phyloP scores from a whole-genome alignment of 2,113 vertebrate species.

The rat (Rattus norvegicus) region DNA sequence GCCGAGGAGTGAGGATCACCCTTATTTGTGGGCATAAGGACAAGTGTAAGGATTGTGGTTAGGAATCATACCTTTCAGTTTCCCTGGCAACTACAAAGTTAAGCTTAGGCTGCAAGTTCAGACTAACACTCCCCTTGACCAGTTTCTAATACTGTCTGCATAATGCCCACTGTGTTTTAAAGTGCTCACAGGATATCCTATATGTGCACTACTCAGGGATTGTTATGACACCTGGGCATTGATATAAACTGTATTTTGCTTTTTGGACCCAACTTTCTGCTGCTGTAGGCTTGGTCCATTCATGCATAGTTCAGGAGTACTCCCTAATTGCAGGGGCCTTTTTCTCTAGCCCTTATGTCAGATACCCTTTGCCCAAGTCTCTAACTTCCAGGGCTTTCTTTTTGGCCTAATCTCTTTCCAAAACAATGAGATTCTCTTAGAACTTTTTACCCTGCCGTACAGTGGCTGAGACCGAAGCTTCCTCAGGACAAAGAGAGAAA shows the following conservation, averaged over 20 bases:
- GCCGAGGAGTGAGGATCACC: background rate
- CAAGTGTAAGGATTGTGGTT: background rate
- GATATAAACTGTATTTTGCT: background rate
- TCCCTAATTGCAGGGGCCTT: background rate
- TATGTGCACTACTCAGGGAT: background rate
- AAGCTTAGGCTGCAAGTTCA: background rate
- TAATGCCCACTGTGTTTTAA: background rate
- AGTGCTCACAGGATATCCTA: background rate
- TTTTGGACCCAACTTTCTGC: background rate
- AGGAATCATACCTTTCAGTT: background rate
- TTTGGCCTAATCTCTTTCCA: background rate
- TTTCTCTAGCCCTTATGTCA: background rate
- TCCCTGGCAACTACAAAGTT: background rate
- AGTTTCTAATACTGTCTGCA: background rate
- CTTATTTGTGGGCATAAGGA: background rate
- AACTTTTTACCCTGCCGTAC: background rate
- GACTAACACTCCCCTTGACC: background rate
- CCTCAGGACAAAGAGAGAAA: background rate
- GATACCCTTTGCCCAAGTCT: background rate
- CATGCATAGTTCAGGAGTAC: background rate
- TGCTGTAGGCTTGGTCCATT: background rate
- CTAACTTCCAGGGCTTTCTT: background rate
- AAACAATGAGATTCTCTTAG: background rate
- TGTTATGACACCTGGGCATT: background rate
- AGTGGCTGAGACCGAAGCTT: background rate